Evolutionary conservation across 2,797 vertebrate genomes (phyloP), one percentile per base, ranked within the genome.

Genomic region (Enteromius argenteus): DNA sequence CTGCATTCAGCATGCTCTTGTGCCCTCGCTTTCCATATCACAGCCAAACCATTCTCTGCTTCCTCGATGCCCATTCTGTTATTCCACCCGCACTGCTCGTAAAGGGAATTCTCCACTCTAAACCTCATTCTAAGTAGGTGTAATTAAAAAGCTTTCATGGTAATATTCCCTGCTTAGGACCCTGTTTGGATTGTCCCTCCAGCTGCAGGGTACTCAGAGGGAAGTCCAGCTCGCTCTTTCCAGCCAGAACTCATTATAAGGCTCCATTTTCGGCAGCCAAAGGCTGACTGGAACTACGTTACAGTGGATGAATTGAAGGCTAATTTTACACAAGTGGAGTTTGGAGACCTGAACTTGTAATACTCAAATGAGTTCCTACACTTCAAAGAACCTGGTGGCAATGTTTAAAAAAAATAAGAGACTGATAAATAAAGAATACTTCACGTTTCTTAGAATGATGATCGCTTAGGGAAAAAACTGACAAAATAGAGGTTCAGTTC

Each of bases 91-190:
- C 23, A 39, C 64, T 78, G 27, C 67, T 67, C 42, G 8, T 51
- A 21, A 73, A 78, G 84, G 51, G 49, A 69, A 82, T 81, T 64
- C 75, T 75, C 44, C 3, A 44, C 79, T 77, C 46, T 84, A 86
- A 81, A 77, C 64, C 78, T 77, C 64, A 56, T 76, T 68, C 19
- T 68, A 77, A 84, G 32, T 51, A 83, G 27, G 64, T 67, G 62
- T 81, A 88, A 86, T 74, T 74, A 69, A 86, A 84, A 86, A 17
- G 51, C 77, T 79, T 81, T 78, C 49, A 56, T 84, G 64, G 15
- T 51, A 75, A 64, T 86, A 81, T 75, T 72, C 51, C 74, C 44
- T 77, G 73, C 44, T 64, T 23, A 78, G 68, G 19, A 60, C 62
- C 60, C 46, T 56, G 77, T 35, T 69, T 68, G 32, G n/a, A 69